Percentiles rank a stretch among this genome's conserved stretches.
phyloP scores from a whole-genome alignment of 2,888 invertebrate genomes.

The Microplitis deprimator region DNA sequence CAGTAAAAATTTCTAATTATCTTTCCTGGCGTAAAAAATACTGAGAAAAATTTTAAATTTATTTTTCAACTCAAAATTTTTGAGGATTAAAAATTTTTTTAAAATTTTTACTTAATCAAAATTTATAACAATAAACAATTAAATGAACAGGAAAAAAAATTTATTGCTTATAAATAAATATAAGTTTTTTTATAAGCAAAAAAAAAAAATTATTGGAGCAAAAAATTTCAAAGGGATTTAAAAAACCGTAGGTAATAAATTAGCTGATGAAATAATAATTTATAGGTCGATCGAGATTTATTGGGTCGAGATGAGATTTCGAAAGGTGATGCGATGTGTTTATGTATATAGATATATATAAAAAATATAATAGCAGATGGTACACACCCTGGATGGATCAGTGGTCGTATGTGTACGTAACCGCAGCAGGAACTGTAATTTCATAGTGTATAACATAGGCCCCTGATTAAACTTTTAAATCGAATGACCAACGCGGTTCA shows the following conservation, averaged over 20 bases:
- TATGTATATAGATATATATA: slow-evolving; percentile 53
- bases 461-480: slow-evolving; percentile 72
- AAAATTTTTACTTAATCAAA: too few relatives aligned
- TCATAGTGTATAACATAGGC: slow-evolving; percentile 58
- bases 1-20: background rate
- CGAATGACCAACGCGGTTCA: slow-evolving; percentile 66
- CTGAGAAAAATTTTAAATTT: too few relatives aligned
- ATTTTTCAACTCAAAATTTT: too few relatives aligned
- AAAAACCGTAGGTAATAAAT: slow-evolving; percentile 2
- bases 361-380: slow-evolving; percentile 62
- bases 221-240: background rate
- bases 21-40: background rate
- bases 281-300: background rate
- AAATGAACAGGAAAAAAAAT: too few relatives aligned
- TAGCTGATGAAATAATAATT: background rate
- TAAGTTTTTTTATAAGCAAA: background rate
- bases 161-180: too few relatives aligned
- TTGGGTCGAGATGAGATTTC: slow-evolving; percentile 21
- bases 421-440: slow-evolving; percentile 60
- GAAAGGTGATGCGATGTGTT: slow-evolving; percentile 46
- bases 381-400: slow-evolving; percentile 60
- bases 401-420: slow-evolving; percentile 34
- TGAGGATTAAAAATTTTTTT: too few relatives aligned
- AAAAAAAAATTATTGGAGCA: background rate
- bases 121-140: too few relatives aligned